These are phyloP conservation scores for Eremobia ochroleuca DNA, from an alignment of 2,888 invertebrate species.

Conservation along the genomic window DNA sequence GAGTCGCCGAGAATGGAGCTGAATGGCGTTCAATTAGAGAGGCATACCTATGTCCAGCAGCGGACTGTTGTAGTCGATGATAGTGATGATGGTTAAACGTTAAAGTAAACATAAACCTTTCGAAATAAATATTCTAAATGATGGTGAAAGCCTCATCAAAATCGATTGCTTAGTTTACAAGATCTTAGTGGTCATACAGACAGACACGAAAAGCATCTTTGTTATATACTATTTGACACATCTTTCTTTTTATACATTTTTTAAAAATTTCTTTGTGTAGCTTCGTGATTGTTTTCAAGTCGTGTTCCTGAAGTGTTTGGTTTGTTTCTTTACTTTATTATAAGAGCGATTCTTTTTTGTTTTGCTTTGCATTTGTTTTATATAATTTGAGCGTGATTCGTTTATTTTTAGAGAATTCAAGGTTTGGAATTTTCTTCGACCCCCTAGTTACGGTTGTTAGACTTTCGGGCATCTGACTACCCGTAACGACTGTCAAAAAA, in stretches of 20 bases:
- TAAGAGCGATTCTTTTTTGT: slow-evolving; percentile 16
- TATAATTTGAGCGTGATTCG: not conserved
- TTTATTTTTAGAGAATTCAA: not conserved
- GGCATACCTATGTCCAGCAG: no score
- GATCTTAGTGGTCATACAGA: not conserved
- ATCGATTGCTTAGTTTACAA: no score
- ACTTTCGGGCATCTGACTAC: not conserved
- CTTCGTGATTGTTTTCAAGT: slow-evolving; percentile 48
- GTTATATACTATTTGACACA: not conserved
- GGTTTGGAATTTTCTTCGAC: not conserved
- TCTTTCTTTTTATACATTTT: slow-evolving; percentile 51
- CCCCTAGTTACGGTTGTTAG: not conserved
- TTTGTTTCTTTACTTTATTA: slow-evolving; percentile 20
- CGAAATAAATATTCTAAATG: no score
- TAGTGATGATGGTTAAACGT: no score
- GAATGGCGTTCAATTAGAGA: no score
- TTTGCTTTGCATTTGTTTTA: slow-evolving; percentile 12
- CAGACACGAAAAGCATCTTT: not conserved
- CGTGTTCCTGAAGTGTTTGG: slow-evolving; percentile 37
- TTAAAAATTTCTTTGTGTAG: slow-evolving; percentile 58
- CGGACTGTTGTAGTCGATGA: no score
- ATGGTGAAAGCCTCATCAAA: no score
- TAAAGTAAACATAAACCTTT: no score
- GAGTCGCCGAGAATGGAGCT: no score
- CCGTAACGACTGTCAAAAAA: not conserved